A percentile compares a stretch with the other conserved stretches of the same genome.
phyloP scores from a whole-genome alignment of 2,888 invertebrate species.

The Elegia similella region DNA sequence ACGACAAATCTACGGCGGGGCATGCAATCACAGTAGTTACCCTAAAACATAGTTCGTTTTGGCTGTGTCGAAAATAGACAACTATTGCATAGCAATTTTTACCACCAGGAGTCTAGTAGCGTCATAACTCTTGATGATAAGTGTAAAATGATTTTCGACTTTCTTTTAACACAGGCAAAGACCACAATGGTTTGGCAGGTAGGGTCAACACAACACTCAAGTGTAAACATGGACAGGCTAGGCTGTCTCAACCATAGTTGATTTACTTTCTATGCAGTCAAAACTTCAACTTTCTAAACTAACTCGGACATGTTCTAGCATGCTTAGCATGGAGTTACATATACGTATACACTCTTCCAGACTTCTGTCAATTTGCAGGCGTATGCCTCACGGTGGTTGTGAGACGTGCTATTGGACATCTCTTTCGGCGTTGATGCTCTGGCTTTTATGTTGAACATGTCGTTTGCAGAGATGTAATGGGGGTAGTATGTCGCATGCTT shows the following conservation, averaged over 20 bases:
- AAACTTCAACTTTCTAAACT: constrained; percentile 2
- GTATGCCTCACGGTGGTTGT: constrained; percentile 77
- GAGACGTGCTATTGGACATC: constrained; percentile 73
- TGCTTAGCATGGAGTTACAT: constrained; percentile 66
- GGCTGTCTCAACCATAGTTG: no score
- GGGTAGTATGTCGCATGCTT: not conserved
- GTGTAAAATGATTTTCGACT: not conserved
- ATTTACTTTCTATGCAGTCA: not conserved
- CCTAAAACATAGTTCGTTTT: constrained; percentile 8
- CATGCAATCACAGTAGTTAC: constrained; percentile 11
- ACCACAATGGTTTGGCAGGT: not conserved
- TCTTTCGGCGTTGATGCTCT: constrained; percentile 35
- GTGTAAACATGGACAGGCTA: no score
- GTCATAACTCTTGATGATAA: not conserved
- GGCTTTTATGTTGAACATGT: not conserved
- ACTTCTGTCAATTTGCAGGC: constrained; percentile 75
- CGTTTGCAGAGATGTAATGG: not conserved
- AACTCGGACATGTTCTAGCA: constrained; percentile 38
- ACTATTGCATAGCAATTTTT: not conserved
- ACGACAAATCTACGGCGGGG: not conserved
- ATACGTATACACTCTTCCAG: constrained; percentile 69
- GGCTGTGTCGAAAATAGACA: constrained; percentile 22
- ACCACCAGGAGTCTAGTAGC: no score
- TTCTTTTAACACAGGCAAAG: not conserved
- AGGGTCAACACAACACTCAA: not conserved